A percentile compares a stretch with the other conserved stretches of the same genome.
phyloP scores from a whole-genome alignment of 2,888 invertebrate genomes.

The Muschampia plurimacula region DNA sequence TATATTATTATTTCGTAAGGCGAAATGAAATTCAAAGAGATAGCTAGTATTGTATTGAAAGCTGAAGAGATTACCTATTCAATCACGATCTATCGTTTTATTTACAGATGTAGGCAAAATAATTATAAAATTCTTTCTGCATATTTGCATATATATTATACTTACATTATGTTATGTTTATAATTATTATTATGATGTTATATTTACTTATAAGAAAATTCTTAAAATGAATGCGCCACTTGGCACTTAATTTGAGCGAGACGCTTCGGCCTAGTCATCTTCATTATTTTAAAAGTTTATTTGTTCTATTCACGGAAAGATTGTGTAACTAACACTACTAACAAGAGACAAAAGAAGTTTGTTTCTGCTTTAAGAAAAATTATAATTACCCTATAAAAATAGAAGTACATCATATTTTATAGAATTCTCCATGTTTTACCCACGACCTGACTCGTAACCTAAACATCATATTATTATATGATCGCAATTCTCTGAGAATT shows the following conservation, averaged over 20 bases:
- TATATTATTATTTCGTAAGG: too few species aligned
- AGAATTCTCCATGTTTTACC: neutral
- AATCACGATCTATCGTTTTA: too few species aligned
- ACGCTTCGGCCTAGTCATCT: neutral
- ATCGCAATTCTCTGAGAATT: too few species aligned
- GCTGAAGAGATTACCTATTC: too few species aligned
- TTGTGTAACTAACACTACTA: neutral
- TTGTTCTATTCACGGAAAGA: neutral
- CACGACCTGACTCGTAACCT: neutral
- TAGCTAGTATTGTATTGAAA: too few species aligned
- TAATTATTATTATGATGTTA: too few species aligned
- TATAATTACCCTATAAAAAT: constrained; percentile 4
- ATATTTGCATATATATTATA: too few species aligned
- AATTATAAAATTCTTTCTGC: too few species aligned
- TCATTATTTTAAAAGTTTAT: neutral
- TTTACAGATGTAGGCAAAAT: too few species aligned
- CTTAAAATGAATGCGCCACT: neutral
- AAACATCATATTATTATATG: neutral
- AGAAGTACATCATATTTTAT: neutral
- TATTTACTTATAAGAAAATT: neutral
- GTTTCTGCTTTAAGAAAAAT: neutral
- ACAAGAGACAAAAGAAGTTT: constrained; percentile 5
- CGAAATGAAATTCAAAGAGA: too few species aligned
- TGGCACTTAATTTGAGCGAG: neutral
- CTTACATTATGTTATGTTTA: too few species aligned